Evolutionary conservation across 2,113 vertebrate genomes (phyloP), one percentile per base, ranked within the genome.

Genomic region (Lepisosteus osseus): DNA sequence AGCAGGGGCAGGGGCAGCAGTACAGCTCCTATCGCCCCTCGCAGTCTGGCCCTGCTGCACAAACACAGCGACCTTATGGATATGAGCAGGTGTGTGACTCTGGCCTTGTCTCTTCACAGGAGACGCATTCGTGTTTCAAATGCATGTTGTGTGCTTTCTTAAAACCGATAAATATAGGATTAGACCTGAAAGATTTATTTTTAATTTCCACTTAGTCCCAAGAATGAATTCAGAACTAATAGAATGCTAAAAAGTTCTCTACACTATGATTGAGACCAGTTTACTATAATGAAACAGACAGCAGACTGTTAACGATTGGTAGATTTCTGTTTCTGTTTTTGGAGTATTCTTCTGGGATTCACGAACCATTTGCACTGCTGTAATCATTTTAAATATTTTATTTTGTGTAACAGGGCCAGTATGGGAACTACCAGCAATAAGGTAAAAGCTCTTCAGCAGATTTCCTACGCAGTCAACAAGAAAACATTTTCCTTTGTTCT

Each of bases 351-450:
- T 29, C 29, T 29, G 29, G 29, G 29, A 29, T 29, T 29, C 29
- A 29, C 1, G 29, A 29, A 29, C 29, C 29, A 29, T 29, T 29
- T 12, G 3, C 57, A 59, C 12, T 51, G 47, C 47, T 51, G 47
- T 51, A 51, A 9, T 51, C 5, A 51, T 51, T 6, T 51, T 51
- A 9, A 6, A 3, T 14, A 61, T 15, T 64, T 7, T 67, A 40
- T 82, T 73, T 9, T 89, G 65, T 80, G 82, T 83, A 74, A 64
- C 72, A 98, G 96, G 94, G 95, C 86, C 96, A 97, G 73, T 98
- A 96, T 74, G 95, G 95, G 82, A 97, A 96, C 84, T 97, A 95
- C 89, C 95, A 96, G 90, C 94, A 96, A 87, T 97, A 90, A 93
- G 61, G 74, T 79, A 76, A 44, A 12, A 51, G 8, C 3, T 3